phyloP scores from a whole-genome alignment of 2,113 vertebrate species.

The Caracal caracal region DNA sequence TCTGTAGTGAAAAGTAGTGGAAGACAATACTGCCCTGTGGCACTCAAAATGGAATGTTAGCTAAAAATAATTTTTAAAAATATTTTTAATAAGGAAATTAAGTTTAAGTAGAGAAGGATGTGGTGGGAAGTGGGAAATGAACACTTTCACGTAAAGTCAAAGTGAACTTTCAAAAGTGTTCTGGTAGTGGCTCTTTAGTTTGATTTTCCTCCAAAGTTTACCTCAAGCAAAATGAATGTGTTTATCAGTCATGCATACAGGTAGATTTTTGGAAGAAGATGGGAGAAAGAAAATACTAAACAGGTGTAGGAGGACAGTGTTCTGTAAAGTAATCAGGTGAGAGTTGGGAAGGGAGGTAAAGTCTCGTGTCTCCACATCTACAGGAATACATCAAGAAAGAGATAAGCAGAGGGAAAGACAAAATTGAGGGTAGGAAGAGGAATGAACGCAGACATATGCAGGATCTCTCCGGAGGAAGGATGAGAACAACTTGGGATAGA shows the following conservation, averaged over 20 bases:
- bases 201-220: neutral
- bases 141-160: neutral
- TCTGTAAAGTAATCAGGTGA: neutral
- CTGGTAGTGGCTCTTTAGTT: neutral
- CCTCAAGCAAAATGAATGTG: neutral
- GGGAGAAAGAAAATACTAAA: neutral
- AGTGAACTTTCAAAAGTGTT: neutral
- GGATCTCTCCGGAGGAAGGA: neutral
- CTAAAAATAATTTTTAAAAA: neutral
- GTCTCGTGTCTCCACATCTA: neutral
- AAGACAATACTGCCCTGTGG: neutral
- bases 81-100: conserved; percentile 18
- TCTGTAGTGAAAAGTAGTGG: neutral
- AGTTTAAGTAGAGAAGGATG: neutral
- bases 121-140: neutral
- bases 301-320: neutral
- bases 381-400: neutral
- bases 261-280: neutral
- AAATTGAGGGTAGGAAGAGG: neutral
- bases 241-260: neutral
- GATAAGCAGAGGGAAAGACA: neutral
- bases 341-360: neutral
- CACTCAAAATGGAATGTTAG: neutral
- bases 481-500: neutral
- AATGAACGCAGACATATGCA: neutral